phyloP scores from a whole-genome alignment of 2,113 vertebrate species.

The Poeciliopsis prolifica region DNA sequence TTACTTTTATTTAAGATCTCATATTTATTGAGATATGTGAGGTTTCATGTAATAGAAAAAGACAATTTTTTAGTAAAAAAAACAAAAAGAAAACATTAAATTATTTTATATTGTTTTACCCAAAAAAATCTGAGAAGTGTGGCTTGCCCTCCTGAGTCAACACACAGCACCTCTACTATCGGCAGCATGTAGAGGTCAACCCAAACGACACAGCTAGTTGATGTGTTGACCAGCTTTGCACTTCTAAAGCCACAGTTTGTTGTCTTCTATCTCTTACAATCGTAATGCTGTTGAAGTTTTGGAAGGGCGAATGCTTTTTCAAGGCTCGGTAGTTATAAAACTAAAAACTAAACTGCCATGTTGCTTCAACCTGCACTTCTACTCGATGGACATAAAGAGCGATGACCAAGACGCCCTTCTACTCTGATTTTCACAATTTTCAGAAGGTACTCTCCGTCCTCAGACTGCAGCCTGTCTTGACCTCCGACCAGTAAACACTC shows the following conservation, averaged over 20 bases:
- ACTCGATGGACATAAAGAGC: background rate
- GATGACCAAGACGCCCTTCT: background rate
- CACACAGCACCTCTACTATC: background rate
- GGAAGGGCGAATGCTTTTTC: background rate
- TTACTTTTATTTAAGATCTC: too few relatives aligned
- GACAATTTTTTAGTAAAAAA: background rate
- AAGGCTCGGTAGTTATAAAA: background rate
- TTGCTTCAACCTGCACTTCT: background rate
- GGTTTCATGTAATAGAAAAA: background rate
- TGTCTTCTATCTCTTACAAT: too few relatives aligned
- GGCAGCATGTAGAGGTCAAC: background rate
- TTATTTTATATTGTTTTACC: background rate
- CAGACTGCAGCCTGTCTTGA: slow-evolving; percentile 1
- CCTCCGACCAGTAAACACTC: slow-evolving; percentile 29
- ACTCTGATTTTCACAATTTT: background rate
- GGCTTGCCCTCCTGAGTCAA: background rate
- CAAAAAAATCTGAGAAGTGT: background rate
- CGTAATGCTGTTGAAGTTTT: too few relatives aligned
- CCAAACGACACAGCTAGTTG: too few relatives aligned
- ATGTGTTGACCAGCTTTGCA: too few relatives aligned
- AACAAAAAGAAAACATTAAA: background rate
- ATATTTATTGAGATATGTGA: background rate
- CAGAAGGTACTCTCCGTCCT: background rate
- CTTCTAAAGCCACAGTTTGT: too few relatives aligned
- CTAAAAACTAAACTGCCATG: background rate